Evolutionary conservation across 2,888 invertebrate genomes (phyloP).

Genomic region (Ephialtes manifestator): DNA sequence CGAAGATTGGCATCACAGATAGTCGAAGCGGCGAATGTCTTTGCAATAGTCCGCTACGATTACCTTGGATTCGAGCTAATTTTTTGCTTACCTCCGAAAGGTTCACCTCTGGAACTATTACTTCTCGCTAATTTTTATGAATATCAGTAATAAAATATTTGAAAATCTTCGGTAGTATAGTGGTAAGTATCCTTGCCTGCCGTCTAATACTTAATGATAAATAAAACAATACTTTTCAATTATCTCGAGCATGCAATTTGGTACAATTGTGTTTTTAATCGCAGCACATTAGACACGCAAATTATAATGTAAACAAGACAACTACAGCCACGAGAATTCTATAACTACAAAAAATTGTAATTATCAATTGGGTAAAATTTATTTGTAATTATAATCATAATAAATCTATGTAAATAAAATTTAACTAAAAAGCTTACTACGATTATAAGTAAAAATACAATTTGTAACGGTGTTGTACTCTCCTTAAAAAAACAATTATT

Average conservation of each 20-base stretch:
- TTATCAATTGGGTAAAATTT: background rate
- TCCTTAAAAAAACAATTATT: too few species aligned
- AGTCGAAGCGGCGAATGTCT: background rate
- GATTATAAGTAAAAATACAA: too few species aligned
- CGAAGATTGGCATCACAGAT: background rate
- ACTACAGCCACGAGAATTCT: background rate
- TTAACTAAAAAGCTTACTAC: too few species aligned
- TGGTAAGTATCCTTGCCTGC: too few species aligned
- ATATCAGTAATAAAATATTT: background rate
- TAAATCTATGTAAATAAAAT: too few species aligned
- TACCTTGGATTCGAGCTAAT: slow-evolving; percentile 9
- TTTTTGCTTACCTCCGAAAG: background rate
- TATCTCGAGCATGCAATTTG: too few species aligned
- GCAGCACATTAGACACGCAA: too few species aligned
- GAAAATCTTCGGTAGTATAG: too few species aligned
- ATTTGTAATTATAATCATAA: background rate
- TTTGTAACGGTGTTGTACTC: too few species aligned
- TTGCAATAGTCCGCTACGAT: background rate
- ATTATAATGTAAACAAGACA: background rate
- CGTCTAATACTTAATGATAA: too few species aligned
- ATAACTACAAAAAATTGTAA: background rate
- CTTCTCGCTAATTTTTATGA: background rate
- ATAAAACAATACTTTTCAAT: too few species aligned
- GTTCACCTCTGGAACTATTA: background rate
- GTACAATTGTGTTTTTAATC: too few species aligned